Conservation (phyloP, 1,140 invertebrate genomes). For the Charaxes varanes region DNA sequence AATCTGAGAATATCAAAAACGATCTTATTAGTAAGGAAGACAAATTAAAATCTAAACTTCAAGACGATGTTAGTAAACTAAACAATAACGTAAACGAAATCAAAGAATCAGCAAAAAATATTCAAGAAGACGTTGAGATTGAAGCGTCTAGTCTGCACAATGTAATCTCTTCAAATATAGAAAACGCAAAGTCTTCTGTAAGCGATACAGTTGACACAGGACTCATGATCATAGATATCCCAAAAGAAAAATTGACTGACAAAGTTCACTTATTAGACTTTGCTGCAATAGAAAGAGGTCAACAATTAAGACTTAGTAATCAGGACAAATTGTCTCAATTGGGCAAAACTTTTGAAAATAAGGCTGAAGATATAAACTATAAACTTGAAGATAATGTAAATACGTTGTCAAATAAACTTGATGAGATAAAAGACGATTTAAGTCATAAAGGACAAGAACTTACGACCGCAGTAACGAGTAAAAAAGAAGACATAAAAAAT, state of each 20-base stretch:
- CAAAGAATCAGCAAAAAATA: slow-evolving; percentile 26
- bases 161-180: slow-evolving; percentile 33
- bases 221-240: slow-evolving; percentile 22
- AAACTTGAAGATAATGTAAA: slow-evolving; percentile 25
- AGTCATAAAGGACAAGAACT: slow-evolving; percentile 31
- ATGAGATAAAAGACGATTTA: slow-evolving; percentile 29
- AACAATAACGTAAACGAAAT: slow-evolving; percentile 33
- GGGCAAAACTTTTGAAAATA: slow-evolving; percentile 27
- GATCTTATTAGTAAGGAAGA: slow-evolving; percentile 41
- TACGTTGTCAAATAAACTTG: slow-evolving; percentile 21
- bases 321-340: slow-evolving; percentile 26
- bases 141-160: slow-evolving; percentile 30
- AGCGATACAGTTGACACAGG: slow-evolving; percentile 35
- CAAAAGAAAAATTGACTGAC: slow-evolving; percentile 34
- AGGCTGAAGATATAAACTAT: slow-evolving; percentile 26
- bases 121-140: slow-evolving; percentile 29
- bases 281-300: slow-evolving; percentile 47
- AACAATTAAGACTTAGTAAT: slow-evolving; percentile 38
- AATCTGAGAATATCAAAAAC: slow-evolving; percentile 35
- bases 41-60: slow-evolving; percentile 29
- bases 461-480: slow-evolving; percentile 19
- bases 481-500: slow-evolving; percentile 30
- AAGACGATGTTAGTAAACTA: slow-evolving; percentile 27
- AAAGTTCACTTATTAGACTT: slow-evolving; percentile 50
- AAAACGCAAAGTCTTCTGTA: slow-evolving; percentile 34